Conservation (phyloP, 2,888 invertebrate species). For the Drosophila mayaguana region DNA sequence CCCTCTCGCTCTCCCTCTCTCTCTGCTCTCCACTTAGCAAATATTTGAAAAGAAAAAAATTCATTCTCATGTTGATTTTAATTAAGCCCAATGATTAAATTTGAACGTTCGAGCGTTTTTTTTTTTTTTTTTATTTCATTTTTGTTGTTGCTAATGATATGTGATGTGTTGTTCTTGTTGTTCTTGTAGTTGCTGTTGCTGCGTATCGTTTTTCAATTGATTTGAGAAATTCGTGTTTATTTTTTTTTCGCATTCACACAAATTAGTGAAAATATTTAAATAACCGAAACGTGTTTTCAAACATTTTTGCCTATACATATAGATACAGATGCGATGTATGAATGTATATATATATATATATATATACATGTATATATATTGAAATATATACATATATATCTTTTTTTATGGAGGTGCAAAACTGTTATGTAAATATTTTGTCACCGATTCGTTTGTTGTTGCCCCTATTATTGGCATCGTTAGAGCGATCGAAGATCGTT, state of each 20-base stretch:
- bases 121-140: neutral
- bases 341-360: neutral
- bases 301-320: slow-evolving; percentile 31
- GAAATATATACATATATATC: too few relatives aligned
- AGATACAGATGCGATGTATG: neutral
- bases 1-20: neutral
- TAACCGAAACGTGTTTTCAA: slow-evolving; percentile 69
- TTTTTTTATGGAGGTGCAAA: slow-evolving; percentile 45
- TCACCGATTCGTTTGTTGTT: slow-evolving; percentile 30
- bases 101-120: slow-evolving; percentile 41
- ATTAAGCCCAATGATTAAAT: slow-evolving; percentile 65
- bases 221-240: slow-evolving; percentile 46
- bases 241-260: slow-evolving; percentile 39
- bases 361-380: neutral
- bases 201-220: slow-evolving; percentile 52
- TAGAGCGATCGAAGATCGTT: slow-evolving; percentile 7
- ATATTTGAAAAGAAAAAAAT: slow-evolving; percentile 50
- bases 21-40: slow-evolving; percentile 46
- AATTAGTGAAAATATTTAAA: slow-evolving; percentile 74
- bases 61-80: slow-evolving; percentile 73
- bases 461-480: slow-evolving; percentile 31
- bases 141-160: slow-evolving; percentile 49
- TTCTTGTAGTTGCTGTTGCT: slow-evolving; percentile 17
- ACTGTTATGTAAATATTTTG: slow-evolving; percentile 63
- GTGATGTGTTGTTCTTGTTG: slow-evolving; percentile 24